Evolutionary conservation across 2,888 invertebrate genomes (phyloP).

Genomic region (Eilema depressum): DNA sequence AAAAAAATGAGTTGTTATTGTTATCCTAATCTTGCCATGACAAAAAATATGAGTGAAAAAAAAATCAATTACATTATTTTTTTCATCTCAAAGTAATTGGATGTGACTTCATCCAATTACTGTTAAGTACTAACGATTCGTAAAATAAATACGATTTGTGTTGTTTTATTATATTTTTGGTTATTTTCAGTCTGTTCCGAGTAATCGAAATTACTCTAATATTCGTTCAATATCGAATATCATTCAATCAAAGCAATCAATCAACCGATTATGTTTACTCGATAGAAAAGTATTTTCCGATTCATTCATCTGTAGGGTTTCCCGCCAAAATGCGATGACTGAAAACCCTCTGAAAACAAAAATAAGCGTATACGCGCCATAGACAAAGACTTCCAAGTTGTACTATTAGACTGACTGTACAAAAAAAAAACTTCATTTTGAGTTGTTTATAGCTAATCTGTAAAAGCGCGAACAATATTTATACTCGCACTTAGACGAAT

Average conservation of each 20-base stretch:
- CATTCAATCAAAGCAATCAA: neutral
- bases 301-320: too few relatives aligned
- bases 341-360: too few relatives aligned
- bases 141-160: neutral
- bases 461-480: too few relatives aligned
- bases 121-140: neutral
- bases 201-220: neutral
- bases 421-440: too few relatives aligned
- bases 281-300: neutral
- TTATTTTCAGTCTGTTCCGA: neutral
- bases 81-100: neutral
- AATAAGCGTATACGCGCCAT: too few relatives aligned
- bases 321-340: too few relatives aligned
- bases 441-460: too few relatives aligned
- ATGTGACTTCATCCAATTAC: neutral
- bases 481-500: too few relatives aligned
- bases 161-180: neutral
- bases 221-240: constrained; percentile 2
- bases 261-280: neutral
- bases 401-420: too few relatives aligned
- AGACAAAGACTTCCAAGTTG: too few relatives aligned
- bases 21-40: neutral
- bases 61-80: too few relatives aligned
- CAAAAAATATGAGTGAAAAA: too few relatives aligned
- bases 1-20: neutral